Evolutionary conservation across 2,113 vertebrate genomes (phyloP).

Genomic region (Bubo bubo): DNA sequence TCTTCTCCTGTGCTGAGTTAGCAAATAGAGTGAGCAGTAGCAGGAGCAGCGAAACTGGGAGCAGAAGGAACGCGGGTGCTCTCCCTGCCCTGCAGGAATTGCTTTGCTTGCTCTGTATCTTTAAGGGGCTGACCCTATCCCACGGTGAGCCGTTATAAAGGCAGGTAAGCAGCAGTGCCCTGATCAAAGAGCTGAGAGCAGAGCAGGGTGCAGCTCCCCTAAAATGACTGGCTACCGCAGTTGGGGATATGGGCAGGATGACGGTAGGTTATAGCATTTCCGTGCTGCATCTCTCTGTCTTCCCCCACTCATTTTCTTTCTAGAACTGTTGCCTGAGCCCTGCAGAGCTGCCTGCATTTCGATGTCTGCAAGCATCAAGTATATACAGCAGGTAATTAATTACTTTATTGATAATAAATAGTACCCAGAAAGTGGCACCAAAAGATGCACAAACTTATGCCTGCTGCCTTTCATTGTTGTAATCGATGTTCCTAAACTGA

Average conservation of each 20-base stretch:
- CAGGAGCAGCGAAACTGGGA: neutral
- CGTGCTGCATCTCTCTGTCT: neutral
- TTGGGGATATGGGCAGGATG: conserved; percentile 92
- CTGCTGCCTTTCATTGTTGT: neutral
- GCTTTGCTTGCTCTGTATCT: conserved; percentile 67
- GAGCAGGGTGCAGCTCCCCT: conserved; percentile 8
- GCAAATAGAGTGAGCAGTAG: neutral
- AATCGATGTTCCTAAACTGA: neutral
- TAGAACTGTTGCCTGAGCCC: conserved; percentile 6
- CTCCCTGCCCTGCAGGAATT: neutral
- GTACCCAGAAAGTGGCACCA: neutral
- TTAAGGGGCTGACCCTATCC: conserved; percentile 75
- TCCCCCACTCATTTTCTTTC: neutral
- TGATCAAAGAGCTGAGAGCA: neutral
- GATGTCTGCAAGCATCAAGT: neutral
- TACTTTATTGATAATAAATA: neutral
- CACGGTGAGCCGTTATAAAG: conserved; percentile 56
- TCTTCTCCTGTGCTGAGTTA: neutral
- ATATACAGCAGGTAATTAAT: conserved; percentile 8
- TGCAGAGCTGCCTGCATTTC: conserved; percentile 29
- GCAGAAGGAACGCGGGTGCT: neutral
- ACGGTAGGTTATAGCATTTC: conserved; percentile 83
- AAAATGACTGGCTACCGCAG: conserved; percentile 84
- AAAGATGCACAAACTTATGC: neutral
- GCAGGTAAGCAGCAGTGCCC: conserved; percentile 51